A percentile compares a stretch with the other conserved stretches of the same genome.
These are phyloP conservation scores for Alectura lathami DNA, from an alignment of 2,113 vertebrate species.

Conservation along the genomic window DNA sequence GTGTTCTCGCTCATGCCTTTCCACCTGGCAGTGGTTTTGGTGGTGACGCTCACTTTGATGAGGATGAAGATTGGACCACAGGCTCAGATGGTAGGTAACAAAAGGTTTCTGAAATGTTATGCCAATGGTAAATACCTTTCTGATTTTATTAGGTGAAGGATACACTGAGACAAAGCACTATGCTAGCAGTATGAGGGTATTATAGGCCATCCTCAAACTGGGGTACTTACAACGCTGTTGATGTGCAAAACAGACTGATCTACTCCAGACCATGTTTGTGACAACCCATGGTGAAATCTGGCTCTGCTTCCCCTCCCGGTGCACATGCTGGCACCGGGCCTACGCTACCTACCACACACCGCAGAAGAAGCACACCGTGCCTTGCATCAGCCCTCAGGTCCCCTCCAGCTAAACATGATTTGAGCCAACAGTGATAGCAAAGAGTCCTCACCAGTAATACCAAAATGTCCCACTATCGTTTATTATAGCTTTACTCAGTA, in stretches of 20 bases:
- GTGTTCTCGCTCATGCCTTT: constrained; percentile 80
- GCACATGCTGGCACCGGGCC: too few species aligned
- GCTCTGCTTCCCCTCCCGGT: background rate
- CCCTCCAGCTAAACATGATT: background rate
- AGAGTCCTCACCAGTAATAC: background rate
- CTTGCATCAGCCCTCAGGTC: background rate
- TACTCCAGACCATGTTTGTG: background rate
- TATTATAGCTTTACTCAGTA: background rate
- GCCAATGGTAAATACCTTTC: background rate
- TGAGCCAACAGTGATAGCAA: background rate
- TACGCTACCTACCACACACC: background rate
- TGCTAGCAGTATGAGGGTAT: background rate
- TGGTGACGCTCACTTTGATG: constrained; percentile 82
- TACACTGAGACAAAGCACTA: background rate
- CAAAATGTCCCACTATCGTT: background rate
- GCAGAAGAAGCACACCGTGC: background rate
- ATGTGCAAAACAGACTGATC: background rate
- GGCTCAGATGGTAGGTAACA: constrained; percentile 66
- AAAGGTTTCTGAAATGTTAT: background rate
- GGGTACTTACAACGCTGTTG: background rate
- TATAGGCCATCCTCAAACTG: background rate
- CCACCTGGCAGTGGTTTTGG: constrained; percentile 77
- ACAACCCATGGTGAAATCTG: background rate
- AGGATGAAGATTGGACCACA: constrained; percentile 80
- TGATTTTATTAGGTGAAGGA: background rate